phyloP scores from a whole-genome alignment of 2,888 invertebrate species.

The Lithophane leautieri region DNA sequence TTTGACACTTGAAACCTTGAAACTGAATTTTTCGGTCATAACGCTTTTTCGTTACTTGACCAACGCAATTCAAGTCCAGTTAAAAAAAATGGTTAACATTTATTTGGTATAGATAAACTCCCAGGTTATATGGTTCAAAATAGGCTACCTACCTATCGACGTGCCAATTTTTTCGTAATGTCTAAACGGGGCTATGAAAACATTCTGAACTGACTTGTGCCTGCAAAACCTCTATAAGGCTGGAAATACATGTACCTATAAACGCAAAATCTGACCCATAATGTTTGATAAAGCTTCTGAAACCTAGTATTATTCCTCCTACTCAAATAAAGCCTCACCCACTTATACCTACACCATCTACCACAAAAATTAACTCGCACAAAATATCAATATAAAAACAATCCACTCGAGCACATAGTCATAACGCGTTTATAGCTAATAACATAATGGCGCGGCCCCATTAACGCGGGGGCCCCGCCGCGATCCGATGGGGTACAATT shows the following conservation, averaged over 20 bases:
- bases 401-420: slow-evolving; percentile 62
- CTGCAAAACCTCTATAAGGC: neutral
- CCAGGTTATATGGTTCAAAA: neutral
- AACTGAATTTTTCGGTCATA: too few species aligned
- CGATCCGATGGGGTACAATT: slow-evolving; percentile 79
- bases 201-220: neutral
- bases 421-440: slow-evolving; percentile 66
- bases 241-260: neutral
- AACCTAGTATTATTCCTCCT: neutral
- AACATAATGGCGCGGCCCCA: slow-evolving; percentile 72
- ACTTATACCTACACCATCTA: slow-evolving; percentile 24
- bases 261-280: neutral
- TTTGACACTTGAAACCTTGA: too few species aligned
- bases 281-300: neutral
- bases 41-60: too few species aligned
- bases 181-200: neutral
- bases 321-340: slow-evolving; percentile 14
- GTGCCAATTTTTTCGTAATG: neutral
- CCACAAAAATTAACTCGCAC: slow-evolving; percentile 62
- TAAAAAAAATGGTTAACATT: neutral
- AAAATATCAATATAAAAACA: slow-evolving; percentile 68
- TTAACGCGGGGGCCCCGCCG: slow-evolving; percentile 78
- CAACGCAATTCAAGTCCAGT: too few species aligned
- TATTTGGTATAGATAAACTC: neutral
- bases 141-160: neutral